phyloP scores from a whole-genome alignment of 2,888 invertebrate genomes.

The Crioceris asparagi region DNA sequence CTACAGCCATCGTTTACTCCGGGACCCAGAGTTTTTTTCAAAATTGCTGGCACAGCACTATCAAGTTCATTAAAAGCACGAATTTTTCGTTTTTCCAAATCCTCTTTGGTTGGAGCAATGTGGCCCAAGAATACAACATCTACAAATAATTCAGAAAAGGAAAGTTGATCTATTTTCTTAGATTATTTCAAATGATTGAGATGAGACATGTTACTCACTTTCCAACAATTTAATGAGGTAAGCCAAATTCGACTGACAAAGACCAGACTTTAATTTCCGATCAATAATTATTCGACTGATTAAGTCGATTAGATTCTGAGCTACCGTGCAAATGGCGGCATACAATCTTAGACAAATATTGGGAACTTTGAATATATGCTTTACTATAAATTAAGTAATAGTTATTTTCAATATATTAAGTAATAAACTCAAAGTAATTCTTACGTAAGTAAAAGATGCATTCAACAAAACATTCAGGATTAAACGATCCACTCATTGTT shows the following conservation, averaged over 20 bases:
- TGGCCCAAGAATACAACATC: slow-evolving; percentile 34
- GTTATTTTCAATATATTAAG: neutral
- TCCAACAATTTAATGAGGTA: slow-evolving; percentile 49
- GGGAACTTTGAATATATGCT: slow-evolving; percentile 44
- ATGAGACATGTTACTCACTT: slow-evolving; percentile 35
- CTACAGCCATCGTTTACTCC: slow-evolving; percentile 37
- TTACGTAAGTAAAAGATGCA: slow-evolving; percentile 39
- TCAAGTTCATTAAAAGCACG: slow-evolving; percentile 39
- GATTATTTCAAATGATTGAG: too few relatives aligned
- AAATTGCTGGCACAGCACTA: slow-evolving; percentile 28
- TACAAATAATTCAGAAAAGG: slow-evolving; percentile 17
- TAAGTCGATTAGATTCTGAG: slow-evolving; percentile 40
- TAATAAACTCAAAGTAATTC: slow-evolving; percentile 11
- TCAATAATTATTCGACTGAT: slow-evolving; percentile 36
- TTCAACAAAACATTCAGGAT: slow-evolving; percentile 34
- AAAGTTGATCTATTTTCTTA: neutral
- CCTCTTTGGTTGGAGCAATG: slow-evolving; percentile 28
- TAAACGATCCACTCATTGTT: slow-evolving; percentile 27
- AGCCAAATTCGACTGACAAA: slow-evolving; percentile 46
- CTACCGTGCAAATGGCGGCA: slow-evolving; percentile 41
- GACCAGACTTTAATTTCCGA: slow-evolving; percentile 34
- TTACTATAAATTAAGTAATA: slow-evolving; percentile 37
- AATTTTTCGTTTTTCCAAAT: slow-evolving; percentile 32
- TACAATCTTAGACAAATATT: slow-evolving; percentile 38
- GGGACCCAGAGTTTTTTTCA: slow-evolving; percentile 34